Percentiles rank a stretch among this genome's conserved stretches.
phyloP scores from a whole-genome alignment of 2,113 vertebrate genomes.

The Sorex fumeus region DNA sequence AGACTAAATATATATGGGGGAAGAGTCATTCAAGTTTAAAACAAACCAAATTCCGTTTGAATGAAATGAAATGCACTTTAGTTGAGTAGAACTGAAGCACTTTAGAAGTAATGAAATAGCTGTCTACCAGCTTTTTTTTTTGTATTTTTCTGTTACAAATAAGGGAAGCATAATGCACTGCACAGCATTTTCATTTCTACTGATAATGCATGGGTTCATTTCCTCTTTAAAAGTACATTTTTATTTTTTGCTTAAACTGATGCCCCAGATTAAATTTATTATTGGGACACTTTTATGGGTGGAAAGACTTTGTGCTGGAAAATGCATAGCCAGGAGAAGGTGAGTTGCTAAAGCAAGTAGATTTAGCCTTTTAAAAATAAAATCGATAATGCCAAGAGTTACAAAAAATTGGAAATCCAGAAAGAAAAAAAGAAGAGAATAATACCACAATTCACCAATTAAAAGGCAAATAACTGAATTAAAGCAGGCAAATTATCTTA shows the following conservation, averaged over 20 bases:
- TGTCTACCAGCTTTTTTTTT: neutral
- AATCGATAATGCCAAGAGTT: neutral
- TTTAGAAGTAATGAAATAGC: neutral
- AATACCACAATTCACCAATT: neutral
- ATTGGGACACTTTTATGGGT: neutral
- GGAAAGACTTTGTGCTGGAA: neutral
- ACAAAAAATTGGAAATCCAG: neutral
- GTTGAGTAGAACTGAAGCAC: neutral
- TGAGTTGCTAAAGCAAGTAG: neutral
- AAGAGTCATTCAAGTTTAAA: constrained; percentile 41
- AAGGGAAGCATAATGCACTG: neutral
- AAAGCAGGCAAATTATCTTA: neutral
- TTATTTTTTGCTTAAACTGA: neutral
- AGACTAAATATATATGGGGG: constrained; percentile 24
- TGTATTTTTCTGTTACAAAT: neutral
- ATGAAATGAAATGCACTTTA: neutral
- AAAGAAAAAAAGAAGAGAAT: neutral
- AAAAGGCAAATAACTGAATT: neutral
- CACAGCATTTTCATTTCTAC: constrained; percentile 10
- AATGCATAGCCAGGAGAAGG: neutral
- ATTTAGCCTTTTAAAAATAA: constrained; percentile 4
- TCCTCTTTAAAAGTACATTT: neutral
- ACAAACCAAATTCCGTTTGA: constrained; percentile 32
- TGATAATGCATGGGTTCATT: neutral
- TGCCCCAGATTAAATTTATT: neutral